A percentile compares a stretch with the other conserved stretches of the same genome.
Conservation (phyloP, 2,888 invertebrate species). For the Malthinus seriepunctatus region DNA sequence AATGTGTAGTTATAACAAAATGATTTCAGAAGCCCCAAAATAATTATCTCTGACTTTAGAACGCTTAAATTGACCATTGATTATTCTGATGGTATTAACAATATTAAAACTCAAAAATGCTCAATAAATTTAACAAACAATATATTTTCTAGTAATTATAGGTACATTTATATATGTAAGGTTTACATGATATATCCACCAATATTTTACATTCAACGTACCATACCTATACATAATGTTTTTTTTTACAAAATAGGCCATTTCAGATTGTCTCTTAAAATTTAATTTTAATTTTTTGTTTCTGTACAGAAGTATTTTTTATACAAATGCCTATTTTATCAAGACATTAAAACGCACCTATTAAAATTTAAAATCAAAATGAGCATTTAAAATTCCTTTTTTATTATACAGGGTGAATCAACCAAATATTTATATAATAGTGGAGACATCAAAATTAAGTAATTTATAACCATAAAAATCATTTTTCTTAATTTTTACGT, state of each 20-base stretch:
- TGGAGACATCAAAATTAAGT: no score
- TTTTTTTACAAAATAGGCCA: conserved; percentile 52
- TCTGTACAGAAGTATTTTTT: conserved; percentile 16
- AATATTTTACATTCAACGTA: conserved; percentile 30
- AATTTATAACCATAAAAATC: no score
- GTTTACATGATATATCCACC: conserved; percentile 42
- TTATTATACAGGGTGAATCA: no score
- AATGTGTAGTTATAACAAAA: no score
- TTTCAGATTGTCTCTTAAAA: conserved; percentile 52
- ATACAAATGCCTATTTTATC: not conserved
- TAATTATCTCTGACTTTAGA: no score
- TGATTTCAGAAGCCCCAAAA: no score
- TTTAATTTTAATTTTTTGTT: conserved; percentile 12
- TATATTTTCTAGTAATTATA: conserved; percentile 43
- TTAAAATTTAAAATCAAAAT: not conserved
- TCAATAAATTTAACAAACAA: conserved; percentile 43
- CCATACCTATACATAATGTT: conserved; percentile 25
- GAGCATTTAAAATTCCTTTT: not conserved
- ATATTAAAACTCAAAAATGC: not conserved
- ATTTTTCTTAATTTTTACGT: no score
- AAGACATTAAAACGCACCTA: conserved; percentile 7
- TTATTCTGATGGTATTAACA: no score
- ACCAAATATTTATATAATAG: no score
- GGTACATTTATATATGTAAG: conserved; percentile 42
- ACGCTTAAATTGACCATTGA: no score